Evolutionary conservation across 2,113 vertebrate genomes (phyloP).

Genomic region (Columbina picui): DNA sequence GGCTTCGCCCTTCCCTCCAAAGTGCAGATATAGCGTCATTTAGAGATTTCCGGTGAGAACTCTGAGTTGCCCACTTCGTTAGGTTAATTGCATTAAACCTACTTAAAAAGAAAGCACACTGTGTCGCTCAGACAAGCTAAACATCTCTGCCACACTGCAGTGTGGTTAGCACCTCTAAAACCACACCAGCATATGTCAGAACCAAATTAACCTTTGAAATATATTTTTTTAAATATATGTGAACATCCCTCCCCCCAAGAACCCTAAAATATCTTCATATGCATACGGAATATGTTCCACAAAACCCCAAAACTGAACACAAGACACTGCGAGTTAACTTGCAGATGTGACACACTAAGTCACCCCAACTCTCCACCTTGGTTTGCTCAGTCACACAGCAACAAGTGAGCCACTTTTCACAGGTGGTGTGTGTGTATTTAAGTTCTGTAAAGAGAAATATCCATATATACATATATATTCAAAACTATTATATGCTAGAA

Average conservation of each 20-base stretch:
- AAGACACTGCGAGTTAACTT: background rate
- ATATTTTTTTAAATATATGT: background rate
- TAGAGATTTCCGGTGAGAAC: background rate
- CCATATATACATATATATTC: background rate
- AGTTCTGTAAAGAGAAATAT: background rate
- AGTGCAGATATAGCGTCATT: background rate
- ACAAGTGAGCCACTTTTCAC: background rate
- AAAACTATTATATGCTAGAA: background rate
- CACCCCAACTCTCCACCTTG: background rate
- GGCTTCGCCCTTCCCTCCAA: background rate
- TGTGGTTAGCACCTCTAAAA: background rate
- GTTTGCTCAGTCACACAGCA: background rate
- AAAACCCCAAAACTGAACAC: background rate
- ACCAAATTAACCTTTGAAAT: background rate
- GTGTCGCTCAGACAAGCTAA: background rate
- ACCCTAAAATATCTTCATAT: background rate
- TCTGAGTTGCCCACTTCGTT: background rate
- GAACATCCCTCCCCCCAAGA: background rate
- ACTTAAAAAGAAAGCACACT: background rate
- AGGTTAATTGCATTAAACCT: background rate
- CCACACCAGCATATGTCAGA: background rate
- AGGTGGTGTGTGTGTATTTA: background rate
- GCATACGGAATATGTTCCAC: background rate
- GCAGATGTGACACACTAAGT: background rate
- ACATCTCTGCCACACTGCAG: background rate